Evolutionary conservation across 2,888 invertebrate genomes (phyloP), one percentile per base, ranked within the genome.

Genomic region (Girardia tigrina): DNA sequence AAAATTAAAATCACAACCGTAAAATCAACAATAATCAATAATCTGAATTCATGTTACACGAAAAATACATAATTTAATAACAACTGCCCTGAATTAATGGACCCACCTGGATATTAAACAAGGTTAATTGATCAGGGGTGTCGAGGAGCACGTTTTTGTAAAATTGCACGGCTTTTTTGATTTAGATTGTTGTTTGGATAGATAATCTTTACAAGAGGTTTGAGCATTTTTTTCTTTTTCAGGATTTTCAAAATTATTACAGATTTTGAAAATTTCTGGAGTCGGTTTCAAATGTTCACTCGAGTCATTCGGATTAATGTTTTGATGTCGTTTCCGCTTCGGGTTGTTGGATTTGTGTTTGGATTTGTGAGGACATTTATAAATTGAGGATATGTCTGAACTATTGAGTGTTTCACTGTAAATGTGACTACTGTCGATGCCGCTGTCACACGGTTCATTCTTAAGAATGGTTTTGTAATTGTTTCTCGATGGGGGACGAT

Each of bases 371-470:
- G 20, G 56, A 56, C 56, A 56, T 16, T 56, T 56, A n/a, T 56
- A 56, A 20, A 56, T 56, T 2, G 56, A 56, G n/a, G 56, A 56
- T 12, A 56, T 56, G 23, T 56, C 56, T 56, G 56, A 56, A n/a
- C 56, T 56, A n/a, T 56, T 56, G n/a, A 56, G n/a, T 6, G 56
- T 56, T 16, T 56, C 56, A 56, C 56, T 56, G n/a, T 56, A 56
- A 56, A 56, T 56, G n/a, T 56, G 56, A 56, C 56, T 56, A 23
- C 56, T 56, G 56, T 56, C 56, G n/a, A 56, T 56, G n/a, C 56
- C 56, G 23, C 56, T 56, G n/a, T 56, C 56, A 56, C 56, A 56
- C n/a, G 56, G 56, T 56, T 56, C 56, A 56, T 56, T 56, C n/a
- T 56, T 56, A 20, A 56, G 4, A 20, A 56, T 56, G n/a, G 4